A percentile compares a stretch with the other conserved stretches of the same genome.
Conservation (phyloP, 2,113 vertebrate genomes). For the cattle (Bos taurus) region DNA sequence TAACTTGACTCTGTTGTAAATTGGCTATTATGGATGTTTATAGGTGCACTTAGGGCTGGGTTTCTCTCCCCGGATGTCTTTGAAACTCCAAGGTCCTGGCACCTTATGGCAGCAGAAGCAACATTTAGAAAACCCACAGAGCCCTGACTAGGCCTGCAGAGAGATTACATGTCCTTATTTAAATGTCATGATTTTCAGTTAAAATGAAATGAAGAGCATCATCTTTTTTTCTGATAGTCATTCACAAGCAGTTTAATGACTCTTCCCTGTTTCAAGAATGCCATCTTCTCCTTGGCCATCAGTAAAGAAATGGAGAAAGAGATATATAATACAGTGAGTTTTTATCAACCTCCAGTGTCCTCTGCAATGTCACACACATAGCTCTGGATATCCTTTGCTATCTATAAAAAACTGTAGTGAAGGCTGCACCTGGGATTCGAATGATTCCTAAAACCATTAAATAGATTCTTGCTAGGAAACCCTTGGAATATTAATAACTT, state of each 20-base stretch:
- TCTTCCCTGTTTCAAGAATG: slow-evolving; percentile 50
- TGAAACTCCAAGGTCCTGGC: slow-evolving; percentile 5
- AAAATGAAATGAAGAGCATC: background rate
- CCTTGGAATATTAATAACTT: slow-evolving; percentile 67
- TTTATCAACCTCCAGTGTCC: slow-evolving; percentile 38
- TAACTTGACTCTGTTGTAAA: slow-evolving; percentile 49
- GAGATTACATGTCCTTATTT: background rate
- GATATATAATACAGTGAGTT: slow-evolving; percentile 7
- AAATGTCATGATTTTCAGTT: slow-evolving; percentile 42
- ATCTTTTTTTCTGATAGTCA: background rate
- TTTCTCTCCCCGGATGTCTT: background rate
- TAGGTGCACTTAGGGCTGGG: slow-evolving; percentile 20
- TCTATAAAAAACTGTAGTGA: slow-evolving; percentile 50
- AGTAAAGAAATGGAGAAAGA: slow-evolving; percentile 42
- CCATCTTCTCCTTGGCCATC: slow-evolving; percentile 54
- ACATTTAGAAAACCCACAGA: background rate
- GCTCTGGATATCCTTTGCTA: slow-evolving; percentile 22
- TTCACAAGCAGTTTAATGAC: background rate
- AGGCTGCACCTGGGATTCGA: slow-evolving; percentile 47
- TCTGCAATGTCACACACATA: slow-evolving; percentile 46
- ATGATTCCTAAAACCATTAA: slow-evolving; percentile 60
- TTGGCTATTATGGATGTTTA: slow-evolving; percentile 51
- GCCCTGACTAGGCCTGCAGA: background rate
- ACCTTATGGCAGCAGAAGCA: background rate
- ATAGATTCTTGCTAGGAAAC: slow-evolving; percentile 46